These are phyloP conservation scores for Oenanthe oenanthe DNA, from an alignment of 2,113 vertebrate species.

Conservation along the genomic window DNA sequence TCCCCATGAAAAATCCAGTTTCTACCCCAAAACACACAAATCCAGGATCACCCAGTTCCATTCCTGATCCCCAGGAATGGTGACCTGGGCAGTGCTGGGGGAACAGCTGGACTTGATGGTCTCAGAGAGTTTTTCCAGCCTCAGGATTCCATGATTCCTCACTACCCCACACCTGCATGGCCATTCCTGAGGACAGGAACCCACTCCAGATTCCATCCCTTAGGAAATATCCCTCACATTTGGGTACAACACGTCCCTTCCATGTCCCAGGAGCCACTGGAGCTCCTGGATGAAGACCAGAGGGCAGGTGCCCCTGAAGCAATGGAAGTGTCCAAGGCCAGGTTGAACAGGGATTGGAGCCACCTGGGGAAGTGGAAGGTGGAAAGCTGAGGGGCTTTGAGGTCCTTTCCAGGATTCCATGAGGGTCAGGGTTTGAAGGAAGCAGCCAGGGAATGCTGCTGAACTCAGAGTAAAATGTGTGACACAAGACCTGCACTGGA, in stretches of 20 bases:
- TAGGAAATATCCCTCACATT: neutral
- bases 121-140: neutral
- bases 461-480: accelerated
- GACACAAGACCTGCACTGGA: accelerated
- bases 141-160: neutral
- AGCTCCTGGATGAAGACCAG: neutral
- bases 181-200: too few species aligned
- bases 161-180: accelerated
- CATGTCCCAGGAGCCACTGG: neutral
- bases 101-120: neutral
- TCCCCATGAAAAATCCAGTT: neutral
- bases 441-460: neutral
- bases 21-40: neutral
- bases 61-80: neutral
- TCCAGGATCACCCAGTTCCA: neutral
- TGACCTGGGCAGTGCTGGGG: neutral
- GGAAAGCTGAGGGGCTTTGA: neutral
- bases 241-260: accelerated
- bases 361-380: neutral
- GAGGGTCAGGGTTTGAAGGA: neutral
- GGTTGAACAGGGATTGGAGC: neutral
- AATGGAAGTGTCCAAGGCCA: neutral
- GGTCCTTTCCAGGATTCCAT: neutral
- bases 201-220: neutral
- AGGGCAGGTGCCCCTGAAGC: neutral